Conservation (phyloP, 1,140 invertebrate species). For the Drosophila azteca region DNA sequence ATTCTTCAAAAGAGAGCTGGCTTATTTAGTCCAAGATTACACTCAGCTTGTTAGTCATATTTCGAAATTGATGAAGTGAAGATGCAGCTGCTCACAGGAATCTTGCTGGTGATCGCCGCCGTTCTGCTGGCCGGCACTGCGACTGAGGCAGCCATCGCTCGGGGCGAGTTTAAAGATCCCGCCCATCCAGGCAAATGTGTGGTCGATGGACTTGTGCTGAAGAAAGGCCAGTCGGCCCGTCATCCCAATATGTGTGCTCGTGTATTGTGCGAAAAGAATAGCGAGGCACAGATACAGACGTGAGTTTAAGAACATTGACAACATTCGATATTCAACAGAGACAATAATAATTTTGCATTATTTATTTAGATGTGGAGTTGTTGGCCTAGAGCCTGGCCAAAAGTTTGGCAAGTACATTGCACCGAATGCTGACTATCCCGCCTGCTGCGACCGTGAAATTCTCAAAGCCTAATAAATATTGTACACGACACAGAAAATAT, state of each 20-base stretch:
- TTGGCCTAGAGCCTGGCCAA: constrained; percentile 4
- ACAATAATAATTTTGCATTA: neutral
- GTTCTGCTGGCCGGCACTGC: neutral
- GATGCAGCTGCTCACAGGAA: constrained; percentile 15
- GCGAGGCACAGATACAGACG: constrained; percentile 17
- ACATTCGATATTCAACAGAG: no score
- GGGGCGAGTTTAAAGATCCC: constrained; percentile 24
- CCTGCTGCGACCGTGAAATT: constrained; percentile 29
- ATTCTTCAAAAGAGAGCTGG: neutral
- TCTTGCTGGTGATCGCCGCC: constrained; percentile 4
- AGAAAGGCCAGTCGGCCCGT: constrained; percentile 13
- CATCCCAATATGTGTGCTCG: constrained; percentile 25
- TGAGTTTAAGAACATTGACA: neutral
- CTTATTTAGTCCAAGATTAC: neutral
- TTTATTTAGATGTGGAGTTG: constrained; percentile 22
- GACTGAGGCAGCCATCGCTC: constrained; percentile 13
- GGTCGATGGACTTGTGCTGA: constrained; percentile 15
- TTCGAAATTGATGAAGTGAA: constrained; percentile 8
- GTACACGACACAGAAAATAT: neutral
- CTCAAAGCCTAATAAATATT: constrained; percentile 1
- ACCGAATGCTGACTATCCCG: constrained; percentile 31
- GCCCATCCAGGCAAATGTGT: constrained; percentile 44
- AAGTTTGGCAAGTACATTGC: constrained; percentile 24
- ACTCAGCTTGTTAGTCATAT: neutral
- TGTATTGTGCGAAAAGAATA: constrained; percentile 9